Percentiles rank a stretch among this genome's conserved stretches.
Evolutionary conservation across 2,797 vertebrate species (phyloP).

Genomic region (Valencia hispanica): DNA sequence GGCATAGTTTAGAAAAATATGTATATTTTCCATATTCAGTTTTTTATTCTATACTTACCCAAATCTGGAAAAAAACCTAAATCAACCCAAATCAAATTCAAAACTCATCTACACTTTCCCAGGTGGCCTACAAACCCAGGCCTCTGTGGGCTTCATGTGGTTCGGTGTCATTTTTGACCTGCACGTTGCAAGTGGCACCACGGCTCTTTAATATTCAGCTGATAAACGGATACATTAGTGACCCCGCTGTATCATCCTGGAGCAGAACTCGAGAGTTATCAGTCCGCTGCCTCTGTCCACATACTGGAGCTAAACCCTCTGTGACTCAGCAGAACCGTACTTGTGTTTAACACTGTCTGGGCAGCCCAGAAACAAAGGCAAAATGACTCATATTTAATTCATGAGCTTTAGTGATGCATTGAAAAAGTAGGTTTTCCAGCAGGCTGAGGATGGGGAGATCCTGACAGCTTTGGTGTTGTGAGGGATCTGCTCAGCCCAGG

Average conservation of each 20-base stretch:
- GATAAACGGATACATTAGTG: constrained; percentile 23
- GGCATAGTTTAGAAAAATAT: background rate
- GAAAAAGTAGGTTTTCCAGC: background rate
- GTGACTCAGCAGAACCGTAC: constrained; percentile 63
- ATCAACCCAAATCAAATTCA: background rate
- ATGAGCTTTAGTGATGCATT: constrained; percentile 33
- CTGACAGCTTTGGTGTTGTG: background rate
- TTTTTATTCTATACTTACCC: background rate
- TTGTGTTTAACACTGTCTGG: constrained; percentile 34
- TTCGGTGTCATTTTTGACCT: background rate
- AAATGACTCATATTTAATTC: constrained; percentile 66
- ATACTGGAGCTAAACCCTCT: constrained; percentile 20
- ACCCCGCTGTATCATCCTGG: background rate
- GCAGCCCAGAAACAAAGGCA: constrained; percentile 28
- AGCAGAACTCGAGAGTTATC: too few relatives aligned
- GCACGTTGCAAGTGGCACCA: too few relatives aligned
- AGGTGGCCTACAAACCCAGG: background rate
- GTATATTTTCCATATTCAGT: background rate
- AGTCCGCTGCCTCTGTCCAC: background rate
- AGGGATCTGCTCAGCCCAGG: constrained; percentile 7
- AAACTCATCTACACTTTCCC: background rate
- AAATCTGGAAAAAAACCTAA: background rate
- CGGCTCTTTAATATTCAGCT: background rate
- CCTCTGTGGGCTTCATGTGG: background rate
- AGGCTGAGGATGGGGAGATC: background rate